phyloP scores from a whole-genome alignment of 92 coral and sea anemone genomes.

The Virgularia gustaviana region DNA sequence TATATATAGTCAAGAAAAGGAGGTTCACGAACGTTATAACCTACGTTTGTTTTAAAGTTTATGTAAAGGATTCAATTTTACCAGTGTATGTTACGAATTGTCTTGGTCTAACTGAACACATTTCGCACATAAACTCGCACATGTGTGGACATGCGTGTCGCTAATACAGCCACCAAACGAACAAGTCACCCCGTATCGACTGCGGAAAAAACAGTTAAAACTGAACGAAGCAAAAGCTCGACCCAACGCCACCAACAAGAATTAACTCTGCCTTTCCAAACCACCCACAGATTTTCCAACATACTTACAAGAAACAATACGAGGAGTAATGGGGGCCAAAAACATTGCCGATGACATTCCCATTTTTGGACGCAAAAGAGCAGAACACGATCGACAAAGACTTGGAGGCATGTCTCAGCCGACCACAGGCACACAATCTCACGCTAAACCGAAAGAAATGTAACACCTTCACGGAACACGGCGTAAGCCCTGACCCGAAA shows the following conservation, averaged over 20 bases:
- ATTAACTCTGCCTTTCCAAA: not conserved
- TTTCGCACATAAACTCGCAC: too few species aligned
- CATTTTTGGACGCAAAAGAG: conserved; percentile 48
- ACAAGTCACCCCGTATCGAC: too few species aligned
- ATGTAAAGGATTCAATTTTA: conserved; percentile 41
- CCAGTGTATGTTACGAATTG: too few species aligned
- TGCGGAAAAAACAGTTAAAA: too few species aligned
- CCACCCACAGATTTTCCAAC: conserved; percentile 55
- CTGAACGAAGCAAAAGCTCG: too few species aligned
- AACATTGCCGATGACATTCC: conserved; percentile 66
- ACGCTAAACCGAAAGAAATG: conserved; percentile 56
- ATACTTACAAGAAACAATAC: conserved; percentile 50
- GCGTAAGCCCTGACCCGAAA: conserved; percentile 7
- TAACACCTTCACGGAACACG: not conserved
- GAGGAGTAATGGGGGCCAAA: conserved; percentile 43
- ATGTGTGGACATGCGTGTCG: too few species aligned
- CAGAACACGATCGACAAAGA: conserved; percentile 53
- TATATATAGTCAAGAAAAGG: too few species aligned
- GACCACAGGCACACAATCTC: conserved; percentile 45
- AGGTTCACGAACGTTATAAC: too few species aligned
- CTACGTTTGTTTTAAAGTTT: conserved; percentile 39
- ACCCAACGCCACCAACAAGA: conserved; percentile 23
- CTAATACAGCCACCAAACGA: too few species aligned
- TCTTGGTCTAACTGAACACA: too few species aligned
- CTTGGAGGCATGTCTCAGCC: conserved; percentile 38